Percentiles rank a stretch among this genome's conserved stretches.
Conservation (phyloP, 2,113 vertebrate species). For the Etia nguti region DNA sequence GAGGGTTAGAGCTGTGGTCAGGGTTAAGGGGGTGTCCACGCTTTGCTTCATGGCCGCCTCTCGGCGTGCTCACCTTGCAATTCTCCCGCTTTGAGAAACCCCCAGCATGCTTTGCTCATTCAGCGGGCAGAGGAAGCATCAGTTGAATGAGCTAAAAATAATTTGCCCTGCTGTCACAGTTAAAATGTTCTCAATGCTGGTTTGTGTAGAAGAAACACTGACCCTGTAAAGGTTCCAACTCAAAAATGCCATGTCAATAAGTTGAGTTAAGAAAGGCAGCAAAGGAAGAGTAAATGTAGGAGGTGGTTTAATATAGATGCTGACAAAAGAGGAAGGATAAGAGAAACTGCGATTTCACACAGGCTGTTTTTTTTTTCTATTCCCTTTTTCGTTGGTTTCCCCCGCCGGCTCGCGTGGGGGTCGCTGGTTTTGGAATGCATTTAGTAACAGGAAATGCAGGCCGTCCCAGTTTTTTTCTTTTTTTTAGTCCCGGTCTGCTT, state of each 20-base stretch:
- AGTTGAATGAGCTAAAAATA: not conserved
- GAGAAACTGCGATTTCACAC: constrained; percentile 51
- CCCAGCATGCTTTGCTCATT: not conserved
- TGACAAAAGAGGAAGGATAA: constrained; percentile 51
- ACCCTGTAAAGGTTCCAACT: not conserved
- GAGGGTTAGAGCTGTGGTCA: not conserved
- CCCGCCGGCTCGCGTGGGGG: constrained; percentile 19
- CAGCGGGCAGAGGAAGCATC: not conserved
- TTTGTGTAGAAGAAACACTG: not conserved
- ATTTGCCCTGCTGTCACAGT: not conserved
- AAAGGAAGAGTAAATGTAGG: constrained; percentile 26
- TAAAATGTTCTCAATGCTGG: not conserved
- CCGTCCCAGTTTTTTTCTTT: constrained; percentile 33
- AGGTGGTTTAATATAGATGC: constrained; percentile 31
- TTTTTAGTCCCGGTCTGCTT: constrained; percentile 59
- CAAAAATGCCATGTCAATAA: not conserved
- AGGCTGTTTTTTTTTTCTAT: constrained; percentile 34
- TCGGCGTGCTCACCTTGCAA: constrained; percentile 41
- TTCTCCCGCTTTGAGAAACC: not conserved
- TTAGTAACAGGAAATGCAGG: constrained; percentile 80
- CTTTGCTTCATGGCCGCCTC: constrained; percentile 66
- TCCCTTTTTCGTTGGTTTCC: constrained; percentile 25
- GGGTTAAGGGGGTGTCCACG: constrained; percentile 62
- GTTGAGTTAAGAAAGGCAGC: not conserved
- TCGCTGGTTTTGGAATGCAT: constrained; percentile 73